phyloP scores from a whole-genome alignment of 2,888 invertebrate species.

The Melanostoma mellinum region DNA sequence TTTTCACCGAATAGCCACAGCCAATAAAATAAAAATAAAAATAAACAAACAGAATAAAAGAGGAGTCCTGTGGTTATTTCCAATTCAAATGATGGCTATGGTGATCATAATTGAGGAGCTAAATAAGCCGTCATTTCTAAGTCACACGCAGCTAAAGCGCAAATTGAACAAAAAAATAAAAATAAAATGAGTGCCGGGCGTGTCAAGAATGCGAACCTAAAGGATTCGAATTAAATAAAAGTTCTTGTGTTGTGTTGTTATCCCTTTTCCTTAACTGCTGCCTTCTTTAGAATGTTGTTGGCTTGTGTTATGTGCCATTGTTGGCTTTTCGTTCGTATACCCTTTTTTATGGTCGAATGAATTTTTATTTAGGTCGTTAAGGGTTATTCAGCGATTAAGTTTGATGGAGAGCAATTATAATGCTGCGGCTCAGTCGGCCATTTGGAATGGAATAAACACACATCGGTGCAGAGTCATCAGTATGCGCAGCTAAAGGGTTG shows the following conservation, averaged over 20 bases:
- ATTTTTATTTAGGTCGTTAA: conserved; percentile 67
- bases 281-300: conserved; percentile 19
- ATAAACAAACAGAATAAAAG: conserved; percentile 56
- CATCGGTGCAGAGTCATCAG: conserved; percentile 1
- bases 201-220: conserved; percentile 61
- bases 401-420: conserved; percentile 64
- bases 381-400: conserved; percentile 68
- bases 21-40: conserved; percentile 64
- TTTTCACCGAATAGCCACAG: conserved; percentile 36
- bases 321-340: conserved; percentile 57
- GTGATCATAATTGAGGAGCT: conserved; percentile 24
- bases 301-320: conserved; percentile 26
- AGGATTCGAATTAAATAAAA: conserved; percentile 51
- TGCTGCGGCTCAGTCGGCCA: conserved; percentile 35
- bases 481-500: conserved; percentile 53
- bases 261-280: conserved; percentile 14
- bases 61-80: conserved; percentile 42
- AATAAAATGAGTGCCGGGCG: conserved; percentile 56
- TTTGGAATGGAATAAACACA: conserved; percentile 5
- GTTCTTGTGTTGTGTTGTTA: conserved; percentile 16
- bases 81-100: conserved; percentile 38
- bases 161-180: conserved; percentile 33
- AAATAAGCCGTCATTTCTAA: conserved; percentile 13
- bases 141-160: conserved; percentile 20
- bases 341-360: conserved; percentile 66